Base-by-base conservation (phyloP, 2,113 vertebrate genomes). In the Sylvietta virens region DNA sequence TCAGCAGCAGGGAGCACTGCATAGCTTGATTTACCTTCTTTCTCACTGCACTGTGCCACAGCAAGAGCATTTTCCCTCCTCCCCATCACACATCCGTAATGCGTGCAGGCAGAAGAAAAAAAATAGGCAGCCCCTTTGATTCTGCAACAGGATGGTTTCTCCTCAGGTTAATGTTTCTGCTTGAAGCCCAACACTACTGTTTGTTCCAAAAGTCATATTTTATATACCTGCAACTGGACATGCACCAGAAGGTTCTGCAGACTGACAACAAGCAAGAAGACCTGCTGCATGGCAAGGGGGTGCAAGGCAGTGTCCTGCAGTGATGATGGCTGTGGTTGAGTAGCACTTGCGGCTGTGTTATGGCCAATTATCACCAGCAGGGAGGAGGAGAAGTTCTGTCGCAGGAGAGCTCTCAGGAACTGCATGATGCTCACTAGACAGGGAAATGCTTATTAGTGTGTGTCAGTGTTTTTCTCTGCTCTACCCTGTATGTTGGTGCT, bases 191-290 rank as follows among this genome's bases (percentile, higher is more conserved):
- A 24, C n/a, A 51, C 31, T 51, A 14, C 15, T 28, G 23, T 51
- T 56, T 69, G 22, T 56, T 92, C 48, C 67, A 81, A 50, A 90
- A 80, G 35, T 45, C 3, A 0, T 72, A 44, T 71, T 81, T 91
- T 90, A 81, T 27, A 69, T 95, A 94, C 94, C 94, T 95, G 86
- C 70, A 97, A 71, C 45, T 93, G 73, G 96, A 99, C 98, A 97
- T 99, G 98, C 79, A 99, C 97, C 90, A 99, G 92, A 71, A 99
- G 98, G 94, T 98, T 99, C 92, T 98, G 98, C 61, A 99, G 98
- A 61, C 98, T 98, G n/a, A 97, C 83, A 33, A 98, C 91, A 64
- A 99, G 97, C 1, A 94, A 97, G 31, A 97, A 95, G 33, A 98
- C 96, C 81, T 98, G 98, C 70, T 77, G 96, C 54, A 35, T 95